Conservation (phyloP, 2,888 invertebrate species). For the Platypus cylindrus region DNA sequence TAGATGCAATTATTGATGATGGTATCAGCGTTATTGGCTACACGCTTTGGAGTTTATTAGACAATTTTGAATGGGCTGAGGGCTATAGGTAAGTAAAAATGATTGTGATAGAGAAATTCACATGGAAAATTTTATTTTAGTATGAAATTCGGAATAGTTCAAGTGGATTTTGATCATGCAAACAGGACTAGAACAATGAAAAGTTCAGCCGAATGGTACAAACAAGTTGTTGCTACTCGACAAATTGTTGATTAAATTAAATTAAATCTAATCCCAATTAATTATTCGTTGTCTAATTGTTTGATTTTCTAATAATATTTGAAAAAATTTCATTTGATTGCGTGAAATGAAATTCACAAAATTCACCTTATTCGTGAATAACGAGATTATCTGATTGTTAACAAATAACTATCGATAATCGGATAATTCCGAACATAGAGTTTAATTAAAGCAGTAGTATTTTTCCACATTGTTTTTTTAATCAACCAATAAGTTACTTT, state of each 20-base stretch:
- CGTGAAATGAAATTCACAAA: too few species aligned
- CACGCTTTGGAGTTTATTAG: constrained; percentile 18
- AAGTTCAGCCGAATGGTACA: constrained; percentile 44
- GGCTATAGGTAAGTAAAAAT: constrained; percentile 14
- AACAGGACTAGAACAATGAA: constrained; percentile 48
- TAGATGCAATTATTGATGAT: constrained; percentile 15
- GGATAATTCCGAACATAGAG: too few species aligned
- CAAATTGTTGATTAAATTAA: constrained; percentile 1
- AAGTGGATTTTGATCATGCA: constrained; percentile 49
- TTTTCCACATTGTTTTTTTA: too few species aligned
- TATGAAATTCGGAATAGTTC: constrained; percentile 54
- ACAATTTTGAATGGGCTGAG: constrained; percentile 20
- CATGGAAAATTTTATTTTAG: constrained; percentile 32
- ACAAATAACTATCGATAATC: too few species aligned
- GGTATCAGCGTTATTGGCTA: constrained; percentile 17
- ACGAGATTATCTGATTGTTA: too few species aligned
- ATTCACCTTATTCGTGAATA: too few species aligned
- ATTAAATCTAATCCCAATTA: not conserved
- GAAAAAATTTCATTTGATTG: too few species aligned
- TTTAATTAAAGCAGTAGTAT: too few species aligned
- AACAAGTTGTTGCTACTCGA: constrained; percentile 23
- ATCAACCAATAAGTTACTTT: too few species aligned
- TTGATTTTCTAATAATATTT: too few species aligned
- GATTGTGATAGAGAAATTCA: not conserved
- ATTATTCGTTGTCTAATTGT: not conserved